These are phyloP conservation scores for Alexandromys fortis DNA, from an alignment of 2,113 vertebrate species.

Conservation along the genomic window DNA sequence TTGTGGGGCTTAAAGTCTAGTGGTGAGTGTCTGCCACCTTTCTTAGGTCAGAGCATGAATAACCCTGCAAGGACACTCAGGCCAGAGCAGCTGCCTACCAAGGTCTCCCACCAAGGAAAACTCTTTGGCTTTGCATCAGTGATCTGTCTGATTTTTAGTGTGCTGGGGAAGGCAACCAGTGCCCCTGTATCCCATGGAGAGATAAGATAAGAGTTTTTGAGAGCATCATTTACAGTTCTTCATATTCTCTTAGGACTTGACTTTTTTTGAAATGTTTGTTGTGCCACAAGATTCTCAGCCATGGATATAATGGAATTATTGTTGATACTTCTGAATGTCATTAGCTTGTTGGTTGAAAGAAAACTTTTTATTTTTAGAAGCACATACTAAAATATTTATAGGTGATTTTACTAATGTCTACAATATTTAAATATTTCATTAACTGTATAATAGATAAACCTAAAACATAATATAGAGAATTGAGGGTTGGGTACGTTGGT, in stretches of 20 bases:
- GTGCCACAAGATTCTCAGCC: neutral
- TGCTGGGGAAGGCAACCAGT: too few relatives aligned
- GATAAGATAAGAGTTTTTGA: neutral
- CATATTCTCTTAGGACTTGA: neutral
- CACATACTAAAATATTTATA: neutral
- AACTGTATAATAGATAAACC: neutral
- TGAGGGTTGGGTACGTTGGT: neutral
- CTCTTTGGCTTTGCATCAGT: neutral
- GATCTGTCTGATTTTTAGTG: neutral
- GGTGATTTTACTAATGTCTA: neutral
- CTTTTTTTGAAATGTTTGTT: neutral
- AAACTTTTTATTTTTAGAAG: conserved; percentile 28
- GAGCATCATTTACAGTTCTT: neutral
- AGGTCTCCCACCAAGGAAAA: neutral
- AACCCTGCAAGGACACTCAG: accelerated
- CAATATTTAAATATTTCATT: neutral
- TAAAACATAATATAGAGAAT: neutral
- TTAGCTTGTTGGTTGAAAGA: neutral
- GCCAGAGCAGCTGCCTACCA: neutral
- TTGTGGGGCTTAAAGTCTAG: neutral
- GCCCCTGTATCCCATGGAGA: neutral
- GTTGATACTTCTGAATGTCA: neutral
- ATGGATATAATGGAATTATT: neutral
- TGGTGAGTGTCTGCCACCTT: neutral
- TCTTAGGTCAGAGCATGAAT: neutral